These are phyloP conservation scores for Neoseiulus cucumeris DNA, from an alignment of 1,140 invertebrate species.

Conservation along the genomic window DNA sequence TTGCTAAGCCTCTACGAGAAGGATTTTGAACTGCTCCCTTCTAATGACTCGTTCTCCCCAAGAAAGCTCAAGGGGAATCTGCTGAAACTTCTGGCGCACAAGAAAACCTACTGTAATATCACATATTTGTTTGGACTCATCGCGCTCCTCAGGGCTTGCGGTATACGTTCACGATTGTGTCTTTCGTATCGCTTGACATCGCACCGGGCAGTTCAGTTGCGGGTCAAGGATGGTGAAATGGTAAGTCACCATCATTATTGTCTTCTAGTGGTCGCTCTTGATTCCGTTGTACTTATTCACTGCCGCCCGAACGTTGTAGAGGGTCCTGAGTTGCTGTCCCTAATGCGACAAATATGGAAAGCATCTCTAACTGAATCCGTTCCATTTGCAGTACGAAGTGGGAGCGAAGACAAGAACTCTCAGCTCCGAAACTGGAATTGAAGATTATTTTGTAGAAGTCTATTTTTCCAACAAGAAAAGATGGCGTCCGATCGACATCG, in stretches of 20 bases:
- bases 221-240: conserved; percentile 15
- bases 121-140: conserved; percentile 52
- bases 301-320: no score
- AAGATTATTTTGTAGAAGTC: conserved; percentile 66
- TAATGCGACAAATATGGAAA: conserved; percentile 23
- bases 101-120: conserved; percentile 34
- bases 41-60: conserved; percentile 12
- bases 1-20: no score
- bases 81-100: conserved; percentile 38
- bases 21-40: background rate
- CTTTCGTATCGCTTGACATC: conserved; percentile 40
- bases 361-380: conserved; percentile 37
- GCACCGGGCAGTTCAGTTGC: conserved; percentile 32
- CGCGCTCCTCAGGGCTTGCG: conserved; percentile 48
- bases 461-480: conserved; percentile 57
- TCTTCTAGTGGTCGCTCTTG: no score
- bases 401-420: background rate
- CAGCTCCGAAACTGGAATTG: conserved; percentile 20
- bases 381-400: conserved; percentile 7
- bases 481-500: conserved; percentile 57
- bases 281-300: no score
- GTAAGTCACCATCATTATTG: no score
- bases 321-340: no score
- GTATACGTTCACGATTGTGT: conserved; percentile 57
- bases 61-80: conserved; percentile 16